phyloP scores from a whole-genome alignment of 2,888 invertebrate species.

The Trachelus iudaicus region DNA sequence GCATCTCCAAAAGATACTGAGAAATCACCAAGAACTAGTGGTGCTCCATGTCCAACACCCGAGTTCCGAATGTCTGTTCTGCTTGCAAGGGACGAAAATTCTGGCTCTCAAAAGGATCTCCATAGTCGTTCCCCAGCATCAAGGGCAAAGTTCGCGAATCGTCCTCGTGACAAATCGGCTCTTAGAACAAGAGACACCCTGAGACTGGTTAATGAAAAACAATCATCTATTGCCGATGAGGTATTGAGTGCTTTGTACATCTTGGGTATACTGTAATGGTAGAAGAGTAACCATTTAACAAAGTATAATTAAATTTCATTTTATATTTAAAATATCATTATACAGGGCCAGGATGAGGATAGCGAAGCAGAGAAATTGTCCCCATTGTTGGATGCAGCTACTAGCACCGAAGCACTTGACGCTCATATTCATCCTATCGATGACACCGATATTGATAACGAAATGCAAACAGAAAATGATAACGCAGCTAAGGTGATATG shows the following conservation, averaged over 20 bases:
- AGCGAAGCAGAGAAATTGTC: conserved; percentile 87
- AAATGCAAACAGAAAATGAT: conserved; percentile 56
- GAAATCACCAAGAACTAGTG: conserved; percentile 51
- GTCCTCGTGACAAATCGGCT: conserved; percentile 58
- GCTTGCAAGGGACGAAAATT: conserved; percentile 74
- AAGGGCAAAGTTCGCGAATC: conserved; percentile 50
- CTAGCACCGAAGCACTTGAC: conserved; percentile 56
- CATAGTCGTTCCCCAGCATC: conserved; percentile 57
- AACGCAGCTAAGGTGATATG: conserved; percentile 51
- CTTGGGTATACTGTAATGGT: not conserved
- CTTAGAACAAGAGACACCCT: conserved; percentile 68
- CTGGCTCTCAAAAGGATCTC: conserved; percentile 57
- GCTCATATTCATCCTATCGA: conserved; percentile 50
- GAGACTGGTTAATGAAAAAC: conserved; percentile 73
- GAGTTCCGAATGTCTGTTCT: conserved; percentile 81
- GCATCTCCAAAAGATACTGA: conserved; percentile 53
- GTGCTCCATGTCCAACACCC: conserved; percentile 58
- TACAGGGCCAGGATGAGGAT: conserved; percentile 75
- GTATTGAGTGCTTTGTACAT: conserved; percentile 31
- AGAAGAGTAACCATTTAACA: not conserved
- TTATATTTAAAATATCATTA: not conserved
- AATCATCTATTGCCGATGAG: conserved; percentile 54
- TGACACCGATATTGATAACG: conserved; percentile 60
- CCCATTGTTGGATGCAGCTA: conserved; percentile 72
- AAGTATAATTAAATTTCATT: not conserved